Evolutionary conservation across 1,140 invertebrate genomes (phyloP), one percentile per base, ranked within the genome.

Genomic region (Drosophila burlai): DNA sequence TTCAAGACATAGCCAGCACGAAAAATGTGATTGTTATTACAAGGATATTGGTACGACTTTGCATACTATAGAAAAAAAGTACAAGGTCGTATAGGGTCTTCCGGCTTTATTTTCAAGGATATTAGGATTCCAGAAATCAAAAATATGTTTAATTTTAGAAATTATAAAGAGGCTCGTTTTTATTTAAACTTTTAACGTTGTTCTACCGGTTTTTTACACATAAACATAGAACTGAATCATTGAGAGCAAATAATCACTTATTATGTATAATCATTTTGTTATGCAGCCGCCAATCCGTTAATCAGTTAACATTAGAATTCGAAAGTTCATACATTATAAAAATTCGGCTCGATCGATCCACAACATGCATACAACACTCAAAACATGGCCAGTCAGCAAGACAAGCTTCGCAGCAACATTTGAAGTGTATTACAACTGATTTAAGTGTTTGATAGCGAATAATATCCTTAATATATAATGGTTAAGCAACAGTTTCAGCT

Each of bases 231-330:
- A 91, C 75, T 80, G 81, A 91, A 89, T 64, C 81, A 67, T 82
- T 76, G 85, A 91, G 82, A 91, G 86, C 81, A 87, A 91, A 76
- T n/a, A 85, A 65, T 81, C 59, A 72, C 85, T 89, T 89, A 87
- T 66, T 46, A 38, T 78, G 74, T 87, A 83, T 58, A 66, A 66
- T 87, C 49, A 57, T 80, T 62, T 67, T 77, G 43, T 77, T 71
- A 60, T 55, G 59, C 60, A 69, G 36, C 59, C 68, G 42, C 71
- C 68, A 75, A 75, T 43, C 24, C 36, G 10, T 47, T 73, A 58
- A 75, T 43, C 43, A 21, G 38, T 74, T 55, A 46, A 62, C 45
- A 55, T 38, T 77, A 65, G 16, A 63, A 69, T 46, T 76, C 29
- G 68, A 46, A 68, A 69, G 59, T 80, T 57, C 61, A 67, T 83